Conservation (phyloP, 1,140 invertebrate genomes). For the Choristoneura fumiferana region DNA sequence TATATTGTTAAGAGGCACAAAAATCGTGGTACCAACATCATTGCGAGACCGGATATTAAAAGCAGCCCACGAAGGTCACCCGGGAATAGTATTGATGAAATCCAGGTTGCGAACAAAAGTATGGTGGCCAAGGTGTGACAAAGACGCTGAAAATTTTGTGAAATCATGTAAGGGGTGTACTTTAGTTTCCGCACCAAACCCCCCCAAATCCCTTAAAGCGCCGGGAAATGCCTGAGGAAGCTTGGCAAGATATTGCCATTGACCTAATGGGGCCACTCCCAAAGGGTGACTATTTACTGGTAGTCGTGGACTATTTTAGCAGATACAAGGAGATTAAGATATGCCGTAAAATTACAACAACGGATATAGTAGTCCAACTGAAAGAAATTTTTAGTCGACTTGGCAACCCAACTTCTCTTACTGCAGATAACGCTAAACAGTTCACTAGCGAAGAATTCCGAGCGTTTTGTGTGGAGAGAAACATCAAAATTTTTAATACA, state of each 20-base stretch:
- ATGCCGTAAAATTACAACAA: no score
- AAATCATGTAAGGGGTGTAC: slow-evolving; percentile 4
- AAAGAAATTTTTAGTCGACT: no score
- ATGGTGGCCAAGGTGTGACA: no score
- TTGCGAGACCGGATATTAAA: background rate
- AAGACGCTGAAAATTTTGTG: background rate
- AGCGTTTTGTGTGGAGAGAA: slow-evolving; percentile 22
- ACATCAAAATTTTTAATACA: slow-evolving; percentile 15
- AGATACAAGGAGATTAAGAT: no score
- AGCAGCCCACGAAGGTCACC: slow-evolving; percentile 1
- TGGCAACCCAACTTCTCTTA: no score
- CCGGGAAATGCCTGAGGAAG: background rate
- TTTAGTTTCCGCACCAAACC: background rate
- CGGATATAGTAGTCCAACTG: no score
- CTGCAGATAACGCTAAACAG: slow-evolving; percentile 27
- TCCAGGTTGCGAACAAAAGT: background rate
- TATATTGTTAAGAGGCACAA: background rate
- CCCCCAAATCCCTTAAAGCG: background rate
- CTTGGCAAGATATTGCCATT: slow-evolving; percentile 21
- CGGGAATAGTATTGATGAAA: background rate
- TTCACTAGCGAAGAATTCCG: slow-evolving; percentile 24
- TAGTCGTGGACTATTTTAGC: slow-evolving; percentile 20
- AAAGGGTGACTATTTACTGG: slow-evolving; percentile 25
- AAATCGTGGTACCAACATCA: background rate
- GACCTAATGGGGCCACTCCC: slow-evolving; percentile 32